Evolutionary conservation across 2,888 invertebrate species (phyloP).

Genomic region (Chrysotoxum bicinctum): DNA sequence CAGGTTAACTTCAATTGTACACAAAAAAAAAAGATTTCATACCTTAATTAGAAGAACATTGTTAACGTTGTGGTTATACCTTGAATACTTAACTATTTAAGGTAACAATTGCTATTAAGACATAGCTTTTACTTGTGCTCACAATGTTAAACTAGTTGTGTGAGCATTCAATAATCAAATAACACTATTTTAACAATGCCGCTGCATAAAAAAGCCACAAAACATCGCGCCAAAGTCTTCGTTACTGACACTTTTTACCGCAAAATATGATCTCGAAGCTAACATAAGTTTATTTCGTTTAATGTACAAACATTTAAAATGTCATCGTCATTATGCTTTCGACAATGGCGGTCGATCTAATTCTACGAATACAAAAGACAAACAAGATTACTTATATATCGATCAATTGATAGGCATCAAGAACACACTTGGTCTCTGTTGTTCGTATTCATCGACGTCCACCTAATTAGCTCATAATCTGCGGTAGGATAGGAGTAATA

Average conservation of each 20-base stretch:
- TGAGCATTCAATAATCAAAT: constrained; percentile 13
- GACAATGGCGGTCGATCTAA: constrained; percentile 18
- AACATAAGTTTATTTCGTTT: constrained; percentile 5
- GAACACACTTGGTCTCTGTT: constrained; percentile 56
- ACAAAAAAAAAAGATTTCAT: not conserved
- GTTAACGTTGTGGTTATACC: constrained; percentile 35
- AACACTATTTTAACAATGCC: not conserved
- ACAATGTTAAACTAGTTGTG: constrained; percentile 1
- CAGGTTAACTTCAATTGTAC: not conserved
- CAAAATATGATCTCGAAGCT: constrained; percentile 55
- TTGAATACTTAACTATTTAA: constrained; percentile 35
- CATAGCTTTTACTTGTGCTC: not conserved
- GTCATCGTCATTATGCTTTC: constrained; percentile 48
- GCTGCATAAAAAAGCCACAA: not conserved
- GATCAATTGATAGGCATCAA: constrained; percentile 44
- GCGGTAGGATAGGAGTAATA: constrained; percentile 46
- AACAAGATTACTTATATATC: constrained; percentile 37
- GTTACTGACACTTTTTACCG: not conserved
- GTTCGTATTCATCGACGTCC: constrained; percentile 40
- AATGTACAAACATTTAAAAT: constrained; percentile 25
- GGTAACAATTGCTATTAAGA: constrained; percentile 32
- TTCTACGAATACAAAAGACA: constrained; percentile 10
- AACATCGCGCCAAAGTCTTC: not conserved
- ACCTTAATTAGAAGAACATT: constrained; percentile 41
- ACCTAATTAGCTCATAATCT: constrained; percentile 59